These are phyloP conservation scores for Holcopasites calliopsidis DNA, from an alignment of 1,140 invertebrate species.

Conservation along the genomic window DNA sequence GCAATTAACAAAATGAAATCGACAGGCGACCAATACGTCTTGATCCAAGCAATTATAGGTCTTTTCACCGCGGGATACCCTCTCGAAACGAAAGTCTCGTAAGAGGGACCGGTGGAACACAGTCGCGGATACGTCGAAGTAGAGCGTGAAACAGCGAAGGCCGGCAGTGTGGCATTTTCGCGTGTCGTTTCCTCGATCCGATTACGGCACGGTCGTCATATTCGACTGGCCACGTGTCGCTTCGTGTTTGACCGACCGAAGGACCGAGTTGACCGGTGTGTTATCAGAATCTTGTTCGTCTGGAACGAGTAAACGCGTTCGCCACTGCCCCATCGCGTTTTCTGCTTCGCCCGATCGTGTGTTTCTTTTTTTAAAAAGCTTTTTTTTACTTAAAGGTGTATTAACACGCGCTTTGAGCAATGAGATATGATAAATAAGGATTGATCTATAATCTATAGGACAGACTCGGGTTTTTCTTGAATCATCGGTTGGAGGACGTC, in stretches of 20 bases:
- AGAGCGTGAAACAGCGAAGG: constrained; percentile 59
- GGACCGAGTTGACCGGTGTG: not conserved
- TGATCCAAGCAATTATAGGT: constrained; percentile 1
- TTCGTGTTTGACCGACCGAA: not conserved
- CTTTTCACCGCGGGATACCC: constrained; percentile 21
- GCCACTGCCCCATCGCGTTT: not conserved
- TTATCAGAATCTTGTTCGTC: not conserved
- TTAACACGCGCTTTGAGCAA: not conserved
- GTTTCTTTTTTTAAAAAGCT: not conserved
- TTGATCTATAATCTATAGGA: too few relatives aligned
- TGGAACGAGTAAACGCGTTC: not conserved
- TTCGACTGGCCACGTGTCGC: constrained; percentile 1
- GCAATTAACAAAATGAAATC: not conserved
- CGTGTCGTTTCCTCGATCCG: constrained; percentile 40
- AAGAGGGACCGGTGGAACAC: constrained; percentile 24
- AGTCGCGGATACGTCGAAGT: constrained; percentile 30
- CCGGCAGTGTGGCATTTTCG: constrained; percentile 44
- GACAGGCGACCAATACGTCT: not conserved
- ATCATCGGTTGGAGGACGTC: too few relatives aligned
- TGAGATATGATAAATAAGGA: not conserved
- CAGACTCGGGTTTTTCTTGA: too few relatives aligned
- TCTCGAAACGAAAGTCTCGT: constrained; percentile 52
- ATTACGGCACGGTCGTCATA: constrained; percentile 30
- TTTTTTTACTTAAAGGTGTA: not conserved
- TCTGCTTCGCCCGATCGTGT: not conserved